These are phyloP conservation scores for Archaeoteleia sp. DNA, from an alignment of 2,888 invertebrate genomes.

Conservation along the genomic window DNA sequence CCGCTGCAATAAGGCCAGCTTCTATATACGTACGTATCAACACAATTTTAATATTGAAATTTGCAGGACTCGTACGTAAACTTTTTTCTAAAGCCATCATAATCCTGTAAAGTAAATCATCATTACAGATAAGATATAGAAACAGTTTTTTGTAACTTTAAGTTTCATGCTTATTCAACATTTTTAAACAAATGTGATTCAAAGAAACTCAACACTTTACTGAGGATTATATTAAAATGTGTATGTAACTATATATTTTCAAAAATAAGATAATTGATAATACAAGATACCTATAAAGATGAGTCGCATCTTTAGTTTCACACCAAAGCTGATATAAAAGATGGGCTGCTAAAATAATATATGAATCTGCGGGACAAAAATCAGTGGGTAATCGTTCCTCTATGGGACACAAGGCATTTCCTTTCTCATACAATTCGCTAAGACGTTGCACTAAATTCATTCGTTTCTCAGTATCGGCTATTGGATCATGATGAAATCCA, in stretches of 20 bases:
- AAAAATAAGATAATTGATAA: neutral
- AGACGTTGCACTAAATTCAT: constrained; percentile 64
- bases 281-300: constrained; percentile 68
- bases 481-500: constrained; percentile 78
- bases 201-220: no score
- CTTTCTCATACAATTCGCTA: constrained; percentile 67
- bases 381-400: constrained; percentile 81
- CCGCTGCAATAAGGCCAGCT: constrained; percentile 69
- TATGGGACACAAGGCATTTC: constrained; percentile 69
- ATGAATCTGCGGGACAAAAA: constrained; percentile 86
- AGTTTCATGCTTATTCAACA: no score
- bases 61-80: constrained; percentile 82
- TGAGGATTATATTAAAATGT: no score
- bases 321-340: constrained; percentile 78
- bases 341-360: constrained; percentile 86
- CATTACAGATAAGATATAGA: no score
- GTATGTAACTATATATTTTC: neutral
- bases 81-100: constrained; percentile 68
- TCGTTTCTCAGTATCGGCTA: constrained; percentile 61
- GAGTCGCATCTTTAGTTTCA: constrained; percentile 73
- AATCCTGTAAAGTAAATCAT: constrained; percentile 60
- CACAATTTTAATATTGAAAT: constrained; percentile 91
- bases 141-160: no score
- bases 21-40: constrained; percentile 86
- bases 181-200: no score